Conservation (phyloP, 1,140 invertebrate species). For the Paracyclopina nana region DNA sequence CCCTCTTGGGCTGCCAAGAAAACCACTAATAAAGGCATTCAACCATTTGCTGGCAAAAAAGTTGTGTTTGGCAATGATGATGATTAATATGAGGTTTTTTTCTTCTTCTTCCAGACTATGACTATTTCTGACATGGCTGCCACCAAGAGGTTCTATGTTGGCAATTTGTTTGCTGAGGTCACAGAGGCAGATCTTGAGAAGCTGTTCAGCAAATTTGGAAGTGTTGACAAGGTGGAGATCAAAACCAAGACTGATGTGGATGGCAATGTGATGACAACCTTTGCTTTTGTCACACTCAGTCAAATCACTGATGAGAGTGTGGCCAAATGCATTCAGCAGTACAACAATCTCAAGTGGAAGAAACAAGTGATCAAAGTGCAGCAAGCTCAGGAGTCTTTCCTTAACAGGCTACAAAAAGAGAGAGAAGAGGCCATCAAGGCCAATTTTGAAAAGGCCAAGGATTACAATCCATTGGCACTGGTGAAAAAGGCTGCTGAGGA, state of each 20-base stretch:
- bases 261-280: constrained; percentile 1
- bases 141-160: background rate
- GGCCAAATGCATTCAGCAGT: background rate
- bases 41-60: constrained; percentile 5
- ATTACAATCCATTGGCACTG: too few species aligned
- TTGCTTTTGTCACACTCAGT: constrained; percentile 1
- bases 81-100: background rate
- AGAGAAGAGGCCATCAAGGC: background rate
- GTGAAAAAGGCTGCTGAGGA: too few species aligned
- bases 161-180: background rate
- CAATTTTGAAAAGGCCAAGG: too few species aligned
- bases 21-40: constrained; percentile 3
- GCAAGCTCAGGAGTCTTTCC: constrained; percentile 5
- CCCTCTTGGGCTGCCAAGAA: constrained; percentile 13
- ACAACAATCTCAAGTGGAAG: background rate
- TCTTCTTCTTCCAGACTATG: background rate
- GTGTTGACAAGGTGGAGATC: constrained; percentile 8
- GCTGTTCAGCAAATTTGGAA: background rate
- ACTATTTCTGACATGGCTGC: background rate
- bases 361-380: constrained; percentile 5
- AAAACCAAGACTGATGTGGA: constrained; percentile 10
- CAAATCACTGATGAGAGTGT: background rate
- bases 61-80: background rate
- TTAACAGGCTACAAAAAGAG: background rate
- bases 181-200: background rate